Evolutionary conservation across 2,888 invertebrate species (phyloP).

Genomic region (Temnothorax ravouxi): DNA sequence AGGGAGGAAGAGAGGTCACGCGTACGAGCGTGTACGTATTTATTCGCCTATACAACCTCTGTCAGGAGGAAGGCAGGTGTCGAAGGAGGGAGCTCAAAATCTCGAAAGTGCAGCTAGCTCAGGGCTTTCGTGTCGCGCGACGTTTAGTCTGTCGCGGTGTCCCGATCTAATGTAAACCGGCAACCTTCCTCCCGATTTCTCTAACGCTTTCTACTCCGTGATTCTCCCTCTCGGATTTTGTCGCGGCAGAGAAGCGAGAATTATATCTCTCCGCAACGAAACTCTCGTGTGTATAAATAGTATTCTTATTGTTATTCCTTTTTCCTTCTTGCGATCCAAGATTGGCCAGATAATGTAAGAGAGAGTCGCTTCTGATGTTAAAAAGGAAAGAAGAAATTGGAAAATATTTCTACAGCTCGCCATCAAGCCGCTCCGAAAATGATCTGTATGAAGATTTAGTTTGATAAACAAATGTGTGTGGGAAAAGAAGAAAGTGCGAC

Average conservation of each 20-base stretch:
- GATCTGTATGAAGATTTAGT: neutral
- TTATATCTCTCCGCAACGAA: neutral
- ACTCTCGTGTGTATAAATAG: neutral
- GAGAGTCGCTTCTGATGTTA: neutral
- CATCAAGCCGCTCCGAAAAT: neutral
- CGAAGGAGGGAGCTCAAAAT: slow-evolving; percentile 54
- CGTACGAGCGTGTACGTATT: neutral
- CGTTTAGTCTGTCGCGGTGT: slow-evolving; percentile 37
- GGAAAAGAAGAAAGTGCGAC: neutral
- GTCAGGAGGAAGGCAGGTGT: slow-evolving; percentile 35
- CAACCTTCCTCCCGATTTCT: neutral
- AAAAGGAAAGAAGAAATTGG: neutral
- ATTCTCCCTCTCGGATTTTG: neutral
- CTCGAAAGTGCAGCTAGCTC: slow-evolving; percentile 47
- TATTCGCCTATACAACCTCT: slow-evolving; percentile 22
- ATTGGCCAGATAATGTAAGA: neutral
- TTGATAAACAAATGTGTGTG: neutral
- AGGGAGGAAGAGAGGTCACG: slow-evolving; percentile 32
- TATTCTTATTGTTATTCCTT: neutral
- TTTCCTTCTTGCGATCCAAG: no score
- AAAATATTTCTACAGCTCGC: neutral
- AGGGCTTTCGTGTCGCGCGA: slow-evolving; percentile 29
- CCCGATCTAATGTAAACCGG: slow-evolving; percentile 44
- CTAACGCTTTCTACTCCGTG: slow-evolving; percentile 17
- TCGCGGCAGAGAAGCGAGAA: neutral